Base-by-base conservation (phyloP, 2,113 vertebrate genomes). In the Pachycephala philippinensis region DNA sequence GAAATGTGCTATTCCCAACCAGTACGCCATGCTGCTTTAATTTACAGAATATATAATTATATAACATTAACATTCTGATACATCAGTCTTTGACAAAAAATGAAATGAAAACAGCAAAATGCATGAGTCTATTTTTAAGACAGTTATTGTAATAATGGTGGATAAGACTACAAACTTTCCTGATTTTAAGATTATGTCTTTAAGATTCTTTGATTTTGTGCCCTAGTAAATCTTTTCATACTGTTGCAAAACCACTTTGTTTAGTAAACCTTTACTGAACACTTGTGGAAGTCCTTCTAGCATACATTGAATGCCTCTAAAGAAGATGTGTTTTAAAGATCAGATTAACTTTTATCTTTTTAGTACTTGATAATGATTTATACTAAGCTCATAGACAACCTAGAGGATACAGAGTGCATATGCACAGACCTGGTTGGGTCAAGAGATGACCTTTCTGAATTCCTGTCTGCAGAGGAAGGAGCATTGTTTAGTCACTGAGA, bases 41-140 rank as follows among this genome's bases (percentile, higher is more conserved):
- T 97, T 97, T 97, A 84, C 76, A 95, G 90, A 92, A 93, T 97
- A 96, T 95, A 86, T 94, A 96, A 94, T 97, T 97, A 96, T 92
- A 76, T 93, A 92, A 61, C 90, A 97, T 96, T 97, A 95, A 93
- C 95, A 96, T 97, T 97, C 96, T 93, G 61, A 78, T 91, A 82
- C 84, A 83, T 95, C 90, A 81, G 72, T 96, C 96, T 97, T 89
- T 91, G 87, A 90, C 84, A 96, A 96, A 97, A 95, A 87, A 61
- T 95, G 95, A 97, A 97, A 96, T 96, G 76, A 92, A 96, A 97
- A 94, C 79, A 95, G 95, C 87, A 84, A 96, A 95, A 96, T 86
- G 44, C 52, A 49, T 91, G 45, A 77, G 82, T 92, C 85, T 96
- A 16, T 96, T 95, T 96, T 80, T 81, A 88, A 96, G 77, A 89